Evolutionary conservation across 2,113 vertebrate genomes (phyloP).

Genomic region (Tonatia bakeri): DNA sequence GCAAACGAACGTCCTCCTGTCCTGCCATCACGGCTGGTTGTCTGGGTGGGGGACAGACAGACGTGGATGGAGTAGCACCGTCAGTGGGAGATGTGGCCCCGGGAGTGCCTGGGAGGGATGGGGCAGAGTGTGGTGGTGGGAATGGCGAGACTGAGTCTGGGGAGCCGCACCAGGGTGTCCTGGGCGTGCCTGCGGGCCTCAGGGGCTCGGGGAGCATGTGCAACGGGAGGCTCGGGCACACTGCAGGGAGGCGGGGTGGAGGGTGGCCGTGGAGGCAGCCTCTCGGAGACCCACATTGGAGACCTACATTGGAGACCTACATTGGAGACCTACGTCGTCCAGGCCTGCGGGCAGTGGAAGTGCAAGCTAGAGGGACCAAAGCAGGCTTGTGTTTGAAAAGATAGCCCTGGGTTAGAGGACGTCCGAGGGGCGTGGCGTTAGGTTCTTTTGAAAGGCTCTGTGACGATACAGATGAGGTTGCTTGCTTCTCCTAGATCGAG

Average conservation of each 20-base stretch:
- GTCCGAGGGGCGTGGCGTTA: neutral
- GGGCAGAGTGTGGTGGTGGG: neutral
- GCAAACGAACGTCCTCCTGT: neutral
- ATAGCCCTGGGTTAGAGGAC: neutral
- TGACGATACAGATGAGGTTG: neutral
- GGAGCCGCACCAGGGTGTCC: neutral
- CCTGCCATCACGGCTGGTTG: neutral
- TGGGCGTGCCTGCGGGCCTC: no score
- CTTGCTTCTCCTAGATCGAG: neutral
- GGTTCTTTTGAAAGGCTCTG: neutral
- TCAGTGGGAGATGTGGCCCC: neutral
- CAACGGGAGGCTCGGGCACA: no score
- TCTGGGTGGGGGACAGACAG: neutral
- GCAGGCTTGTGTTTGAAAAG: neutral
- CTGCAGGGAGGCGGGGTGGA: neutral
- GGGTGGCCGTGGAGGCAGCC: no score
- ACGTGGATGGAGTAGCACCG: accelerated
- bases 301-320: no score
- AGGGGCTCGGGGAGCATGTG: no score
- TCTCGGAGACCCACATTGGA: neutral
- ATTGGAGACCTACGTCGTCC: neutral
- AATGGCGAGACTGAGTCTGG: no score
- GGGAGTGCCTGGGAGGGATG: neutral
- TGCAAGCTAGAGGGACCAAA: neutral
- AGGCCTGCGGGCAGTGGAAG: no score